Percentiles rank a stretch among this genome's conserved stretches.
Conservation (phyloP, 2,888 invertebrate species). For the Sesamia inferens region DNA sequence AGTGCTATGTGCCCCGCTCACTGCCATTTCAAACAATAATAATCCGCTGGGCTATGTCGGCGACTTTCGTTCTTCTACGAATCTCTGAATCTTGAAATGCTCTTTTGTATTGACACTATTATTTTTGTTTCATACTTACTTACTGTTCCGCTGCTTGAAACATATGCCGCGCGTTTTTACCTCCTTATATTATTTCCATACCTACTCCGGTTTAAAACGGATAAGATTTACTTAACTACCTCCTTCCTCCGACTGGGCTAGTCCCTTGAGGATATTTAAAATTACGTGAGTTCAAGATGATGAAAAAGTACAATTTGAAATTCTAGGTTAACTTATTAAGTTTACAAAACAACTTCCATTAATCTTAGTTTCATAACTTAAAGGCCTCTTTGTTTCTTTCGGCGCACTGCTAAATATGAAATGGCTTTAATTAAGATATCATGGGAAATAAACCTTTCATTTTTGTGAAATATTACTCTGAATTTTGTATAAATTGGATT, state of each 20-base stretch:
- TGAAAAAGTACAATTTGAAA: slow-evolving; percentile 55
- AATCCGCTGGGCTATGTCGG: too few relatives aligned
- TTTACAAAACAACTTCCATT: slow-evolving; percentile 82
- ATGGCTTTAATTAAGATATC: slow-evolving; percentile 86
- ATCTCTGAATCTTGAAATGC: too few relatives aligned
- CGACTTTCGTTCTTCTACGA: too few relatives aligned
- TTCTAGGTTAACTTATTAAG: slow-evolving; percentile 78
- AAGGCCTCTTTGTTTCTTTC: slow-evolving; percentile 80
- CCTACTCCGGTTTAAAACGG: background rate
- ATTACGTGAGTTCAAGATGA: slow-evolving; percentile 40
- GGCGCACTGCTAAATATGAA: slow-evolving; percentile 75
- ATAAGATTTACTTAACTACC: slow-evolving; percentile 2
- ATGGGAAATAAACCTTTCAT: slow-evolving; percentile 84
- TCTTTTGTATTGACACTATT: background rate
- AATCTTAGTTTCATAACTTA: slow-evolving; percentile 85
- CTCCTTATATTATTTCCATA: slow-evolving; percentile 1
- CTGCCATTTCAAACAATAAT: too few relatives aligned
- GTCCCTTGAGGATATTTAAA: slow-evolving; percentile 25
- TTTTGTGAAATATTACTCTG: slow-evolving; percentile 79
- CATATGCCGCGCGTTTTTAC: background rate
- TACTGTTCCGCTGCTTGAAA: background rate
- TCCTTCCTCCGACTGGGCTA: background rate
- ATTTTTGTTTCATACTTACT: background rate
- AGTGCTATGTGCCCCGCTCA: too few relatives aligned
- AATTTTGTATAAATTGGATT: slow-evolving; percentile 74